These are phyloP conservation scores for Corythornis madagascariensis DNA, from an alignment of 2,113 vertebrate genomes.

Conservation along the genomic window DNA sequence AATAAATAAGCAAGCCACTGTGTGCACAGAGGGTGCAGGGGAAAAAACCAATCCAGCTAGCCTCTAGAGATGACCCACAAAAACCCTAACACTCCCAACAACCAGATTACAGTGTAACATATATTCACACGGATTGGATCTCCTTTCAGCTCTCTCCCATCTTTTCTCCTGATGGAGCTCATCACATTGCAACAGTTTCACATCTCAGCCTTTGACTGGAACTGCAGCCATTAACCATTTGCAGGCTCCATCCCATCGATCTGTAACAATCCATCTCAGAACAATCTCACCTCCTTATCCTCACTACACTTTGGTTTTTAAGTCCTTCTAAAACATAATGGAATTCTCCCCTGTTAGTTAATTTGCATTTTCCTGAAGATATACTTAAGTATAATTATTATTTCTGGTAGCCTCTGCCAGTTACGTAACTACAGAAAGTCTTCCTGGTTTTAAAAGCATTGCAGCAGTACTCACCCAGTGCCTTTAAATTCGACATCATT, in stretches of 20 bases:
- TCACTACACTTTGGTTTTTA: neutral
- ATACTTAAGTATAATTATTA: neutral
- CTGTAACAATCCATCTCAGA: neutral
- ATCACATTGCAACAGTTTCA: neutral
- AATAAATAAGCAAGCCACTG: neutral
- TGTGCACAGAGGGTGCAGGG: neutral
- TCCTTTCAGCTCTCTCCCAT: neutral
- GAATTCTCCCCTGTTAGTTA: neutral
- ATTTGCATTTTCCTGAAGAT: neutral
- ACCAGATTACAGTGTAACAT: neutral
- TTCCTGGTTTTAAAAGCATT: neutral
- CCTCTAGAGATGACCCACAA: neutral
- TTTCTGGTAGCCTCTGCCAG: neutral
- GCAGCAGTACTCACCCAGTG: neutral
- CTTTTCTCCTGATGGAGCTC: neutral
- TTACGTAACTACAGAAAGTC: neutral
- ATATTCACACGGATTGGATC: neutral
- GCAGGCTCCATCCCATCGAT: neutral
- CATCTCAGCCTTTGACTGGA: neutral
- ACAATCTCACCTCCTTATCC: neutral
- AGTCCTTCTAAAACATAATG: neutral
- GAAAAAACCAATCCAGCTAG: constrained; percentile 16
- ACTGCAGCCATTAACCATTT: neutral
- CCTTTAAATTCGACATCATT: neutral
- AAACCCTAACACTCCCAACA: neutral